Percentiles rank a stretch among this genome's conserved stretches.
These are phyloP conservation scores for Zenarchopterus dispar DNA, from an alignment of 2,797 vertebrate species.

Conservation along the genomic window DNA sequence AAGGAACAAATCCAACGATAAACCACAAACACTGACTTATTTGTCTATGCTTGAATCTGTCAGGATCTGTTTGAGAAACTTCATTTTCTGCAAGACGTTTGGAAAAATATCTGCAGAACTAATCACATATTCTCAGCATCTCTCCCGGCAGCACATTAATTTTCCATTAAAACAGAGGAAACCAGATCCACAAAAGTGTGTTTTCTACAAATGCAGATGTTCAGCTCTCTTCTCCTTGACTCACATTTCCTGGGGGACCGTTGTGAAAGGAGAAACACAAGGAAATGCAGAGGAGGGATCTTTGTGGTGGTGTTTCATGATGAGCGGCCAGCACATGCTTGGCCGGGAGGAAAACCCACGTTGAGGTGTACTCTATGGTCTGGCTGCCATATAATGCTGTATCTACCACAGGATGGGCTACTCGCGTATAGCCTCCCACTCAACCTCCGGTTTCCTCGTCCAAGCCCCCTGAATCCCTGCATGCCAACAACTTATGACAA, in stretches of 20 bases:
- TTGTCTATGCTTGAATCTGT: slow-evolving; percentile 63
- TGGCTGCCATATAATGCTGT: slow-evolving; percentile 23
- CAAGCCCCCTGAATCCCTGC: slow-evolving; percentile 24
- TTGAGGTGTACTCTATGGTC: slow-evolving; percentile 39
- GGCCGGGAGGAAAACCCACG: slow-evolving; percentile 42
- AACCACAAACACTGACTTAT: slow-evolving; percentile 58
- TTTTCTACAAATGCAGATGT: slow-evolving; percentile 81
- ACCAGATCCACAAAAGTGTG: slow-evolving; percentile 67
- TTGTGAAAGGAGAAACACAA: slow-evolving; percentile 39
- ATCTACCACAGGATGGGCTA: slow-evolving; percentile 40
- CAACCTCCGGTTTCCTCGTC: slow-evolving; percentile 40
- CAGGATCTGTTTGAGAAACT: slow-evolving; percentile 60
- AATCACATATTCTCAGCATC: slow-evolving; percentile 70
- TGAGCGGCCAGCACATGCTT: slow-evolving; percentile 53
- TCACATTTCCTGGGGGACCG: slow-evolving; percentile 54
- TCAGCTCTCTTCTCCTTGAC: slow-evolving; percentile 39
- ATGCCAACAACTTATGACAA: slow-evolving; percentile 53
- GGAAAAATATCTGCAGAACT: slow-evolving; percentile 80
- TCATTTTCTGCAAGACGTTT: slow-evolving; percentile 62
- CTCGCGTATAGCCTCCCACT: slow-evolving; percentile 32
- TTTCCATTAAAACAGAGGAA: slow-evolving; percentile 80
- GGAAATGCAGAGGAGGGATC: slow-evolving; percentile 40
- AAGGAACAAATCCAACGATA: slow-evolving; percentile 44
- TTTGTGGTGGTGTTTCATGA: slow-evolving; percentile 56
- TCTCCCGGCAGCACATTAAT: slow-evolving; percentile 70